Evolutionary conservation across 2,888 invertebrate species (phyloP), one percentile per base, ranked within the genome.

Genomic region (Rugalucina vietnamica): DNA sequence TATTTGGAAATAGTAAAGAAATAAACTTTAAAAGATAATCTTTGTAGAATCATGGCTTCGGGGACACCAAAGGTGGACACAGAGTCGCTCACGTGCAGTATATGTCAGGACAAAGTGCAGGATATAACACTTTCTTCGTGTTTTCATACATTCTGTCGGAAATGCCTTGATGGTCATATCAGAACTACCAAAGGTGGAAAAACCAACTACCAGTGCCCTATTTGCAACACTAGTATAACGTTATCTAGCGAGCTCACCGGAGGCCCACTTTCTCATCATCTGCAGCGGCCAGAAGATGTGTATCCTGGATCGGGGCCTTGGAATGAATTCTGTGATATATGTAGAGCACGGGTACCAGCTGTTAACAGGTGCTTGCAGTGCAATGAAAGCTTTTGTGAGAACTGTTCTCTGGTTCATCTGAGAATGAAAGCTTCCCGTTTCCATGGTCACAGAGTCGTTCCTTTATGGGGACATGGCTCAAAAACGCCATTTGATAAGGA

Each of bases 371-470:
- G 86, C 50, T 34, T 86, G 65, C 82, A 84, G 49, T 86, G 86
- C 54, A 70, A 86, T 21, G 84, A 84, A 75, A 84, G 79, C 43
- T 77, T 86, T 32, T 86, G 84, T 71, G 75, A 77, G 1, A 54
- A 32, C n/a, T 86, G 86, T 39, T 84, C 86, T 24, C 76, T 82
- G 70, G 86, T 82, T 39, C 86, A 86, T 76, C 21, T 86, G 50
- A 84, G 79, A 54, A 84, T 84, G 84, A 86, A 82, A 69, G 79
- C 84, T 8, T 86, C 86, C 37, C 86, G 84, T 74, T 84, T 79
- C 80, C 84, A 84, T 75, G 74, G 82, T 21, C 84, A 86, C 50
- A 76, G 70, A 24, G 84, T 86, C n/a, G 77, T 86, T 21, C 82
- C 86, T 8, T 74, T 86, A 2, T 43, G 54, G 39, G 79, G 60